These are phyloP conservation scores for Tragelaphus imberbis DNA, from an alignment of 2,113 vertebrate species.

Conservation along the genomic window DNA sequence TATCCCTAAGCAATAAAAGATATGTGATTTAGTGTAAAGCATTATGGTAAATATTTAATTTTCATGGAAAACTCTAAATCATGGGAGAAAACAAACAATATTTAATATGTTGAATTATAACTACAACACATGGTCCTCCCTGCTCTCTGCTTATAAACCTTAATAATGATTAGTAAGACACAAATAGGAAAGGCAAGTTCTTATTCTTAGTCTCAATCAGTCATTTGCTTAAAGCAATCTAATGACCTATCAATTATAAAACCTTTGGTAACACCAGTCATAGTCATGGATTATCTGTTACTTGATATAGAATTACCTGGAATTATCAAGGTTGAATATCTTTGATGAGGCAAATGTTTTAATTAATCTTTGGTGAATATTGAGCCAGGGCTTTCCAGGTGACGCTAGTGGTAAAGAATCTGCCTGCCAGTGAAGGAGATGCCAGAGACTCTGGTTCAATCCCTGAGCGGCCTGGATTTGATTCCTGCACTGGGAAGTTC, in stretches of 20 bases:
- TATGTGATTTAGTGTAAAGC: neutral
- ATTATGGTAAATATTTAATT: neutral
- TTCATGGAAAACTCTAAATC: neutral
- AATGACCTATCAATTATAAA: too few species aligned
- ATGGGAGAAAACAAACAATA: neutral
- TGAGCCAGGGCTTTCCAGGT: neutral
- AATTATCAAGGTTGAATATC: neutral
- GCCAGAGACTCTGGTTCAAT: too few species aligned
- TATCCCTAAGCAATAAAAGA: neutral
- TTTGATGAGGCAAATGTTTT: neutral
- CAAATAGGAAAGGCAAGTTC: too few species aligned
- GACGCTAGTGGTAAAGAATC: too few species aligned
- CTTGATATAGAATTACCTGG: neutral
- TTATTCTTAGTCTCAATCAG: too few species aligned
- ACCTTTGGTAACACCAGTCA: neutral
- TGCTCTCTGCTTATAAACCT: neutral
- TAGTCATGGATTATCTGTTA: neutral
- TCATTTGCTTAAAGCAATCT: neutral
- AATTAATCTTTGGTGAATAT: neutral
- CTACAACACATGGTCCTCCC: neutral
- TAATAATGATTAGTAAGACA: neutral
- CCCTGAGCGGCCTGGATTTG: too few species aligned
- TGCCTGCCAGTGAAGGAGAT: too few species aligned
- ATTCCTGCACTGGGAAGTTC: too few species aligned
- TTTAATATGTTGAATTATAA: neutral